phyloP scores from a whole-genome alignment of 2,113 vertebrate genomes.

The Tachycineta bicolor region DNA sequence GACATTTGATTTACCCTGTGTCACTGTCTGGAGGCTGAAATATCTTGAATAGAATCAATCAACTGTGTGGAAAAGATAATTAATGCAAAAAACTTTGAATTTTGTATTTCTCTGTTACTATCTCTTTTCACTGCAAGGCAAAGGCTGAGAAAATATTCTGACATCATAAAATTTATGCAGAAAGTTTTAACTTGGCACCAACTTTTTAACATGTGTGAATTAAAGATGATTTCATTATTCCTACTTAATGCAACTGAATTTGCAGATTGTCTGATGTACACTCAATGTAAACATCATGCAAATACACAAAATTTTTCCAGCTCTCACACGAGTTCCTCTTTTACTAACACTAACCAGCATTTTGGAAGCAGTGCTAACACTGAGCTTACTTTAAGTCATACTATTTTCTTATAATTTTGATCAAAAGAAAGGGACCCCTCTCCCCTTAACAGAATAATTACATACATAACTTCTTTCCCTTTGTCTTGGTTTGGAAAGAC shows the following conservation, averaged over 20 bases:
- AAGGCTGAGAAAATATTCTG: neutral
- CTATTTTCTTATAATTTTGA: neutral
- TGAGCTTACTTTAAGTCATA: accelerated
- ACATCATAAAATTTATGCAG: neutral
- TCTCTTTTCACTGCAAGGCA: neutral
- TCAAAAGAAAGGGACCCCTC: accelerated
- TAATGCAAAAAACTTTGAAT: neutral
- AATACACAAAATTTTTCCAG: neutral
- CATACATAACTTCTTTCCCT: neutral
- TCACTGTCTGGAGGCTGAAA: neutral
- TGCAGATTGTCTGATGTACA: neutral
- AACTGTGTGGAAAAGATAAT: neutral
- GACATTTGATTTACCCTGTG: neutral
- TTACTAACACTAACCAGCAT: neutral
- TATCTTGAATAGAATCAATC: neutral
- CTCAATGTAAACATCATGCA: neutral
- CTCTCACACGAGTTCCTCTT: neutral
- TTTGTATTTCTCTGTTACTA: neutral
- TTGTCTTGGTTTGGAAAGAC: neutral
- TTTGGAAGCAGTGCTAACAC: neutral
- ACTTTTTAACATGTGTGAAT: neutral
- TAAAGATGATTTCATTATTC: neutral
- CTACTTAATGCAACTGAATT: neutral
- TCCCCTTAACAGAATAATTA: neutral
- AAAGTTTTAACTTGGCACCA: neutral